Percentiles rank a stretch among this genome's conserved stretches.
phyloP scores from a whole-genome alignment of 2,113 vertebrate genomes.

The Potamarius usumacintae region DNA sequence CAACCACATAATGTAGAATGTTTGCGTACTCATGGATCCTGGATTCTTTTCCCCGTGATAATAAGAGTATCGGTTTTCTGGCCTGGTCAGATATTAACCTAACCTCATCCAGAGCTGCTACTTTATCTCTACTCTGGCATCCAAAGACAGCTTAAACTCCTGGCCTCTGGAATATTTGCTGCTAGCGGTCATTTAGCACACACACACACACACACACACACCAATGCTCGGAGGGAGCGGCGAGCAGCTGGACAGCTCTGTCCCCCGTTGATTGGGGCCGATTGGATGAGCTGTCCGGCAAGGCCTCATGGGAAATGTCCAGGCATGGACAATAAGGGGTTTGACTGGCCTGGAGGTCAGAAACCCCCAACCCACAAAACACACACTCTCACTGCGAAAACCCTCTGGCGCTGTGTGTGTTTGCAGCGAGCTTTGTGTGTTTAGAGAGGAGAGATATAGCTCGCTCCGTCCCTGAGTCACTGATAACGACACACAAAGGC shows the following conservation, averaged over 20 bases:
- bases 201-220: not conserved
- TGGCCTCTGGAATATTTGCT: slow-evolving; percentile 31
- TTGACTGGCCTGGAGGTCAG: slow-evolving; percentile 69
- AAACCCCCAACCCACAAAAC: slow-evolving; percentile 53
- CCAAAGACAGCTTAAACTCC: slow-evolving; percentile 29
- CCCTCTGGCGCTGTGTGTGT: slow-evolving; percentile 39
- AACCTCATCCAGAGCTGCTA: not conserved
- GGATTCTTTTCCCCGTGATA: not conserved
- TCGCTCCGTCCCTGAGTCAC: slow-evolving; percentile 31
- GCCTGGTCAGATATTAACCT: slow-evolving; percentile 10
- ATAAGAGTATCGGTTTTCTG: not conserved
- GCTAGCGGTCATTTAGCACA: slow-evolving; percentile 29
- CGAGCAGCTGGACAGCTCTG: slow-evolving; percentile 60
- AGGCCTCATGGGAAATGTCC: slow-evolving; percentile 65
- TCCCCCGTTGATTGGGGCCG: slow-evolving; percentile 53
- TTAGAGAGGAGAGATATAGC: slow-evolving; percentile 24
- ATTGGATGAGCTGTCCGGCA: slow-evolving; percentile 65
- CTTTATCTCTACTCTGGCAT: slow-evolving; percentile 22
- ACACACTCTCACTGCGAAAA: slow-evolving; percentile 41
- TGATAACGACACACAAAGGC: slow-evolving; percentile 37
- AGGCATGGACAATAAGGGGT: slow-evolving; percentile 65
- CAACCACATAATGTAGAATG: not conserved
- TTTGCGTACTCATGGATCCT: not conserved
- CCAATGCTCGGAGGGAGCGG: not conserved
- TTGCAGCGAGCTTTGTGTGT: slow-evolving; percentile 37